Base-by-base conservation (phyloP, 2,888 invertebrate species). In the Leucophenga maculata region DNA sequence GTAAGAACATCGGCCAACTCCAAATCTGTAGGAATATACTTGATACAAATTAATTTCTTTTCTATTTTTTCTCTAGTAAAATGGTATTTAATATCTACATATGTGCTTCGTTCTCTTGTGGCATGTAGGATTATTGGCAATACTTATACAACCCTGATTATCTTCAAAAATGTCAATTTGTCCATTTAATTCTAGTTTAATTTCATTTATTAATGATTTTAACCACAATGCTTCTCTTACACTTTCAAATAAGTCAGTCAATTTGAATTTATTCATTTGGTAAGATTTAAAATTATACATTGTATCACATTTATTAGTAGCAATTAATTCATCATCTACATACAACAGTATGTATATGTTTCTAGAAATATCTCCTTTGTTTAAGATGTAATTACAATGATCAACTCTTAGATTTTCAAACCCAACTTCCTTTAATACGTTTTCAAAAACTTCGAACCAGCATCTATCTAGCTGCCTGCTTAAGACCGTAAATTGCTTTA, bases 401-500 rank as follows among this genome's bases (percentile, higher is more conserved):
- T 74, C 74, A 26, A 68, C 73, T 22, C 39, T 26, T 9, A 68
- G 72, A 50, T 69, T 69, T 44, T 52, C 39, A 69, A 78, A 78
- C 1, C 72, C 71, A 50, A 70, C 67, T 70, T 69, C 66, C 55
- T 57, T 31, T 57, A 57, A 14, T n/a, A 54, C 65, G 13, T 65
- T 46, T 26, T 77, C 69, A n/a, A 77, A 70, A 6, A 72, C 69
- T n/a, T 65, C 69, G 16, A 72, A 72, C 75, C 75, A 78, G 57
- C 74, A 69, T 68, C 72, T 67, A 50, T n/a, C n/a, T n/a, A n/a
- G 74, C 75, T 8, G 76, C 70, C 46, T 79, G 77, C 59, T 75
- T 80, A 22, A 80, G 72, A 4, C 78, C 77, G 69, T 78, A 80
- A 48, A 80, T 67, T 18, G 75, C 70, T 70, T 77, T 79, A 32